phyloP scores from a whole-genome alignment of 2,797 vertebrate genomes.

The Hypotaenidia okinawae region DNA sequence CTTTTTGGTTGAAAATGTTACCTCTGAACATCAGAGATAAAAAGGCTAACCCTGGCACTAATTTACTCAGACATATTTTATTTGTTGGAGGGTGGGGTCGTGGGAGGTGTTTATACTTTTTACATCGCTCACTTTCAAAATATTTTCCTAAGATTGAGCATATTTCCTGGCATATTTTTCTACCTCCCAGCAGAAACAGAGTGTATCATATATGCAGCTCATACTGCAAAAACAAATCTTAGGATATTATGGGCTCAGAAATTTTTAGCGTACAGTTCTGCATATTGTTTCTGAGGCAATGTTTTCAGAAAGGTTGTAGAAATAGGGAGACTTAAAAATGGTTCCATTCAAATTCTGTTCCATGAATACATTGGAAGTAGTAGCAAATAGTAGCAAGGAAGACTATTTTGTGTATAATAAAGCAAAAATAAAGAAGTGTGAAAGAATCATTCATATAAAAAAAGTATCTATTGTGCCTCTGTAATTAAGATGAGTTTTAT shows the following conservation, averaged over 20 bases:
- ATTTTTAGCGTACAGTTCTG: not conserved
- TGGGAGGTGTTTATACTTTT: not conserved
- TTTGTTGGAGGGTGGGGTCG: accelerated
- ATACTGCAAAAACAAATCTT: not conserved
- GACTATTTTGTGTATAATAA: not conserved
- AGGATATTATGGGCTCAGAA: not conserved
- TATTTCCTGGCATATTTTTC: not conserved
- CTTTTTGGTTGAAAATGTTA: not conserved
- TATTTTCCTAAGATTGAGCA: not conserved
- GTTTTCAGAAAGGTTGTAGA: not conserved
- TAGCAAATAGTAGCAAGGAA: not conserved
- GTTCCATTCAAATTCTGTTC: not conserved
- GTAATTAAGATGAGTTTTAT: not conserved
- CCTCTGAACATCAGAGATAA: not conserved
- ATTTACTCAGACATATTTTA: not conserved
- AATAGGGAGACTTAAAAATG: not conserved
- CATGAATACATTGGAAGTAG: not conserved
- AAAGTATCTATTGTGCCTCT: not conserved
- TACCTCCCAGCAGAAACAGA: not conserved
- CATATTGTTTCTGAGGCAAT: not conserved
- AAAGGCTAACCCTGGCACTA: not conserved
- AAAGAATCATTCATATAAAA: not conserved
- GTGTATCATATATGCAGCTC: not conserved
- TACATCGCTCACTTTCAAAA: not conserved
- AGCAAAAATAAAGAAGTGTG: not conserved